These are phyloP conservation scores for Glyphotaelius pellucidus DNA, from an alignment of 2,888 invertebrate species.

Conservation along the genomic window DNA sequence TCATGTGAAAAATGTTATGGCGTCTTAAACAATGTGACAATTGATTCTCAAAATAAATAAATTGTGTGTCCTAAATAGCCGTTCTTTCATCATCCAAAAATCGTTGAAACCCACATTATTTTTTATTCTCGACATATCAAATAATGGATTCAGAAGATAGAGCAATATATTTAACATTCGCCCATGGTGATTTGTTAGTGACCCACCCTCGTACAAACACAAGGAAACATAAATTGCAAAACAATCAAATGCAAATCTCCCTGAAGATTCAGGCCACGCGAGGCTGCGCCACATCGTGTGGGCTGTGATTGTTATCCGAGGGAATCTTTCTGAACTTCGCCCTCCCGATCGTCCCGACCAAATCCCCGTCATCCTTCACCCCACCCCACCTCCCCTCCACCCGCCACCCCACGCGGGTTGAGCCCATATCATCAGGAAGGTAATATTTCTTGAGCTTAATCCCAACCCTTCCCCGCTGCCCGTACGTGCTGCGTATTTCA, in stretches of 20 bases:
- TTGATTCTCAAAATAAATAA: too few species aligned
- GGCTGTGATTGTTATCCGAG: constrained; percentile 56
- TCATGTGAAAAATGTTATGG: too few species aligned
- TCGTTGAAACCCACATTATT: neutral
- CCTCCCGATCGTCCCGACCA: constrained; percentile 51
- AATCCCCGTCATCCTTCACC: constrained; percentile 57
- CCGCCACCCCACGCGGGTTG: constrained; percentile 17
- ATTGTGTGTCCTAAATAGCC: neutral
- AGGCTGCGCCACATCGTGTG: constrained; percentile 46
- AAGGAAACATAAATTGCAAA: constrained; percentile 12
- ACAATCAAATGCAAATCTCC: constrained; percentile 39
- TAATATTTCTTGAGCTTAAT: constrained; percentile 61
- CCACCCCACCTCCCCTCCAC: neutral
- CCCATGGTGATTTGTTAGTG: neutral
- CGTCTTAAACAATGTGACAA: too few species aligned
- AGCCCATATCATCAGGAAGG: constrained; percentile 51
- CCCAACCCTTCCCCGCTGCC: constrained; percentile 30
- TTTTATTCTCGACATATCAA: neutral
- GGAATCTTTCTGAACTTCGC: constrained; percentile 55
- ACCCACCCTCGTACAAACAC: neutral
- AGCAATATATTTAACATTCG: neutral
- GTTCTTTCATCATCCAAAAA: neutral
- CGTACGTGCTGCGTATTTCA: constrained; percentile 49
- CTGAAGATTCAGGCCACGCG: neutral
- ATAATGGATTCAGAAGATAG: neutral